These are phyloP conservation scores for Drosophila oshimai DNA, from an alignment of 1,140 invertebrate genomes.

Conservation along the genomic window DNA sequence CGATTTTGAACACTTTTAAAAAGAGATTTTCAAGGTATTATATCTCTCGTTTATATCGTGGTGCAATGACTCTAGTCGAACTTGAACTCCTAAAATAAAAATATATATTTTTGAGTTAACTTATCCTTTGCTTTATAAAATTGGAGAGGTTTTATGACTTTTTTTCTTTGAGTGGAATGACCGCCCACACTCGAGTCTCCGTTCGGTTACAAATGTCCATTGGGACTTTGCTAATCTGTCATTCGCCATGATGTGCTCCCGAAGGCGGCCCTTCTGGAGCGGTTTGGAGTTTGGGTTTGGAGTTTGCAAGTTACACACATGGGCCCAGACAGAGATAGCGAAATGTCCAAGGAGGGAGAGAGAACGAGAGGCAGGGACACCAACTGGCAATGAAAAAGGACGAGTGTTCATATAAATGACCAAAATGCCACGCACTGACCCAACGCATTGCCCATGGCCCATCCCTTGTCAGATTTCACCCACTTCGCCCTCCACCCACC, in stretches of 20 bases:
- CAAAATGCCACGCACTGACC: slow-evolving; percentile 80
- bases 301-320: slow-evolving; percentile 59
- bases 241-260: slow-evolving; percentile 79
- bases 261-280: slow-evolving; percentile 67
- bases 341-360: not conserved
- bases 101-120: too few species aligned
- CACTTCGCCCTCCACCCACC: slow-evolving; percentile 2
- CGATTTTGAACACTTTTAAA: too few species aligned
- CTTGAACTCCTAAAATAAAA: too few species aligned
- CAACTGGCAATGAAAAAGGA: slow-evolving; percentile 73
- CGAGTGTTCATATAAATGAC: slow-evolving; percentile 82
- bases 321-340: slow-evolving; percentile 34
- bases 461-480: slow-evolving; percentile 7
- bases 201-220: slow-evolving; percentile 80
- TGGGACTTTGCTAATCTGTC: slow-evolving; percentile 81
- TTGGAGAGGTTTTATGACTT: not conserved
- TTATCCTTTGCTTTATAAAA: too few species aligned
- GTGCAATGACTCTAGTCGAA: too few species aligned
- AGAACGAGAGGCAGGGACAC: slow-evolving; percentile 27
- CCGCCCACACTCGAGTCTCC: slow-evolving; percentile 30
- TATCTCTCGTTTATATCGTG: too few species aligned
- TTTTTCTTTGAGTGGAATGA: slow-evolving; percentile 4
- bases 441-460: slow-evolving; percentile 46
- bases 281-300: slow-evolving; percentile 29
- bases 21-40: too few species aligned